Evolutionary conservation across 1,140 invertebrate genomes (phyloP).

Genomic region (Papilio aristodemus): DNA sequence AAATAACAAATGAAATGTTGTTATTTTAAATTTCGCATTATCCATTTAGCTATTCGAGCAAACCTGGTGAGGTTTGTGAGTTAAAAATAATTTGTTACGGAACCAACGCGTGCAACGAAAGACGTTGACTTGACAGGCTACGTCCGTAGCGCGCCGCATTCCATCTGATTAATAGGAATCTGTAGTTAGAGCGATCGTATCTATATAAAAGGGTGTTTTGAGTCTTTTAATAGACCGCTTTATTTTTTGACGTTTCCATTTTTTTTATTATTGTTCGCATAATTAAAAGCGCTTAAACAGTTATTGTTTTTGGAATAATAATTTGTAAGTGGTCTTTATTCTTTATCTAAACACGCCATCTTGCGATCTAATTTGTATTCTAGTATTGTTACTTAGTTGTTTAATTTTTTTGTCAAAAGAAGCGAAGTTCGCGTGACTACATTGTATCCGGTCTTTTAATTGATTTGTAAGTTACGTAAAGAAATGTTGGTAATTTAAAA

Average conservation of each 20-base stretch:
- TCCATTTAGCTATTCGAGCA: too few species aligned
- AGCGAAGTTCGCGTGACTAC: constrained; percentile 6
- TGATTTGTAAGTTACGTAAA: not conserved
- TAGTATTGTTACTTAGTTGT: not conserved
- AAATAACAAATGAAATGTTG: too few species aligned
- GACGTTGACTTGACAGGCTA: not conserved
- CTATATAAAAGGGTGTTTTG: constrained; percentile 71
- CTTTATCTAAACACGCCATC: constrained; percentile 21
- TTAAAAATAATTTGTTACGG: not conserved
- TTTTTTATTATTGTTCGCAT: constrained; percentile 36
- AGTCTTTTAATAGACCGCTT: constrained; percentile 66
- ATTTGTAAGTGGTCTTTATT: constrained; percentile 29
- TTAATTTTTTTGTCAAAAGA: not conserved
- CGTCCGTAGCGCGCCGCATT: constrained; percentile 55
- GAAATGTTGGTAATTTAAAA: not conserved
- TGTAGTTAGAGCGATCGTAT: constrained; percentile 58
- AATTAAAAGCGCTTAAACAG: constrained; percentile 31
- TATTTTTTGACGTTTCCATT: constrained; percentile 40
- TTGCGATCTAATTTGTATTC: constrained; percentile 4
- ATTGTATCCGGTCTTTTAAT: not conserved
- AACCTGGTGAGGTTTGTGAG: too few species aligned
- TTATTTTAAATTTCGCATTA: too few species aligned
- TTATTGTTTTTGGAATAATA: constrained; percentile 30
- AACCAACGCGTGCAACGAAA: not conserved
- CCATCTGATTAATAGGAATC: constrained; percentile 67